Conservation (phyloP, 2,113 vertebrate genomes). For the Psilopogon haemacephalus region DNA sequence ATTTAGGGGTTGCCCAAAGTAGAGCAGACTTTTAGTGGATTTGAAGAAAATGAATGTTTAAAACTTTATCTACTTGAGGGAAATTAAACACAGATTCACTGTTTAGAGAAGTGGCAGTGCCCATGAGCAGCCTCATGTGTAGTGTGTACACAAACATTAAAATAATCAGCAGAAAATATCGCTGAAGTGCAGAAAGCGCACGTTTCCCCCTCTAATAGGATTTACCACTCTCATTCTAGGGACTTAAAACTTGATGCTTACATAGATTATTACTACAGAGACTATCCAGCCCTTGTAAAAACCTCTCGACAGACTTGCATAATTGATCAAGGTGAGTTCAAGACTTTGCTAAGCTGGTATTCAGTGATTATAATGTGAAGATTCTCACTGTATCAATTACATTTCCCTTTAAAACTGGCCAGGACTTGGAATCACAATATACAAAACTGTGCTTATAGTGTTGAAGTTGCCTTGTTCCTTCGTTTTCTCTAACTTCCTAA, state of each 20-base stretch:
- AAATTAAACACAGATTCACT: neutral
- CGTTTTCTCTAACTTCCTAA: neutral
- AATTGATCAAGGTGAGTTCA: constrained; percentile 86
- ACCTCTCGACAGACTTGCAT: constrained; percentile 82
- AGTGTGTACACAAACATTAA: neutral
- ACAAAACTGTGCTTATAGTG: neutral
- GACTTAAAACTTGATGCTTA: constrained; percentile 91
- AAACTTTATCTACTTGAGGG: neutral
- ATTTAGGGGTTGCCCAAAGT: neutral
- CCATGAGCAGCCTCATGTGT: neutral
- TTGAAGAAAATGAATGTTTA: neutral
- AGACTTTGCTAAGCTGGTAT: neutral
- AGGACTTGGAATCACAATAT: neutral
- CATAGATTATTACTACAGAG: constrained; percentile 93
- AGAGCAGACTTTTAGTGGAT: neutral
- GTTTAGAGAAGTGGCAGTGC: neutral
- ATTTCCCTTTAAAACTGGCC: neutral
- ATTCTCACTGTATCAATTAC: neutral
- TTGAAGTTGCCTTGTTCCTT: neutral
- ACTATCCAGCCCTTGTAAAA: constrained; percentile 89
- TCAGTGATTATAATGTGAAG: neutral
- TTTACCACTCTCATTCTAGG: constrained; percentile 72
- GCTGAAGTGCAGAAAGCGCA: neutral
- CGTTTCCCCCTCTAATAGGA: too few species aligned
- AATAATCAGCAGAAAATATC: neutral